Evolutionary conservation across 2,797 vertebrate species (phyloP), one percentile per base, ranked within the genome.

Genomic region (Galaxias olidus): DNA sequence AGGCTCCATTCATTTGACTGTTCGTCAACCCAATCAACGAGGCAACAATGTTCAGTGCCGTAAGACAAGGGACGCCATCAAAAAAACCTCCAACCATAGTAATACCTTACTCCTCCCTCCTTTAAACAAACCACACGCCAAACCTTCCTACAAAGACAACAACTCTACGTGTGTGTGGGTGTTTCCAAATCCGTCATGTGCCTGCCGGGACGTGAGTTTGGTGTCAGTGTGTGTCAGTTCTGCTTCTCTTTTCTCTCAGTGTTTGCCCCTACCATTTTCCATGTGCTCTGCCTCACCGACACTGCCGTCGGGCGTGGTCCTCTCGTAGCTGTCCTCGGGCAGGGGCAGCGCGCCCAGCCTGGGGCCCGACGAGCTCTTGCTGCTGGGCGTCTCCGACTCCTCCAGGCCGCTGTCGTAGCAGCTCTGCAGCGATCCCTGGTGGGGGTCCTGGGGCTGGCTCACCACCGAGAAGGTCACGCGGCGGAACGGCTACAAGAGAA

Each of bases 221-320:
- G 64, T 66, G 63, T 68, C 59, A 40, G 54, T 67, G 64, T 61
- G 15, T 64, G 48, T 73, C 59, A 6, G 83, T 80, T 73, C 84
- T 90, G 71, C 79, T 78, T 74, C 79, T 90, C 82, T 84, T 87
- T 58, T 64, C 71, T 88, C 47, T 90, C 81, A 88, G 90, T 97
- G 94, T 97, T 97, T 96, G 95, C 93, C 97, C 98, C 96, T 99
- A 99, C 98, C 98, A 98, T 99, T 98, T 96, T 99, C 98, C 97
- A 98, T 95, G 96, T 99, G 98, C 95, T 99, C 98, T 98, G 96
- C 96, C 97, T 99, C 98, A 98, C 98, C 98, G 96, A 99, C 96
- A 98, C 98, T 99, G 95, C 97, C 98, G 96, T 99, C 98, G 93
- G 98, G 98, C 93, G 98, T 99, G 90, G 97, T 99, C 96, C 98